Evolutionary conservation across 2,113 vertebrate genomes (phyloP).

Genomic region (Eclectus roratus): DNA sequence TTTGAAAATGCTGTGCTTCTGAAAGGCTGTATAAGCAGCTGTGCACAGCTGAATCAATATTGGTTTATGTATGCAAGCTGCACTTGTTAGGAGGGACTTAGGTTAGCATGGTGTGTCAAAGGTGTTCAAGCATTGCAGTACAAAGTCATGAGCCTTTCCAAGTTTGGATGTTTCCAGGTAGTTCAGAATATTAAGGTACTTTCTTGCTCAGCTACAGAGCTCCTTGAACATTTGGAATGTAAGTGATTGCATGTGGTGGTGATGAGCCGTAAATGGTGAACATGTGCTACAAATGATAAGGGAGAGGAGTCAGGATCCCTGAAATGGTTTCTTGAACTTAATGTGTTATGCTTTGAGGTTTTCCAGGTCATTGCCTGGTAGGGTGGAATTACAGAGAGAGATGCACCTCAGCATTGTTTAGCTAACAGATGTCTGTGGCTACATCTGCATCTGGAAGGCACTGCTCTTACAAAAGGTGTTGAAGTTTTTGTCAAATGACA

Average conservation of each 20-base stretch:
- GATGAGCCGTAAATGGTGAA: slow-evolving; percentile 45
- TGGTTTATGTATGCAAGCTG: slow-evolving; percentile 24
- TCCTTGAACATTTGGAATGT: background rate
- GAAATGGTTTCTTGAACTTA: slow-evolving; percentile 35
- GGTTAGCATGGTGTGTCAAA: background rate
- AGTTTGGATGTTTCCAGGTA: background rate
- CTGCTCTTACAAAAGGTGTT: background rate
- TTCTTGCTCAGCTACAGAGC: background rate
- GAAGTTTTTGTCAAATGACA: background rate
- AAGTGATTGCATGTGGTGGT: slow-evolving; percentile 35
- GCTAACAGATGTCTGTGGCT: slow-evolving; percentile 37
- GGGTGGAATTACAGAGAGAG: slow-evolving; percentile 16
- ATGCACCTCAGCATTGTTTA: slow-evolving; percentile 17
- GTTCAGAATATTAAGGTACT: slow-evolving; percentile 28
- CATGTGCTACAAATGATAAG: slow-evolving; percentile 54
- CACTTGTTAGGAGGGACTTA: background rate
- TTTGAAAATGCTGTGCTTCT: background rate
- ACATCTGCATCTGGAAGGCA: background rate
- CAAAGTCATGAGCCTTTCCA: background rate
- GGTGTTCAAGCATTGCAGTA: background rate
- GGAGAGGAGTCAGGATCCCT: slow-evolving; percentile 16
- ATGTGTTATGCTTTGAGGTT: background rate
- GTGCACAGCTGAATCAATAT: slow-evolving; percentile 36
- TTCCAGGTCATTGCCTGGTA: slow-evolving; percentile 21
- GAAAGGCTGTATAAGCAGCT: slow-evolving; percentile 19